Evolutionary conservation across 2,888 invertebrate genomes (phyloP).

Genomic region (Acrobasis consociella): DNA sequence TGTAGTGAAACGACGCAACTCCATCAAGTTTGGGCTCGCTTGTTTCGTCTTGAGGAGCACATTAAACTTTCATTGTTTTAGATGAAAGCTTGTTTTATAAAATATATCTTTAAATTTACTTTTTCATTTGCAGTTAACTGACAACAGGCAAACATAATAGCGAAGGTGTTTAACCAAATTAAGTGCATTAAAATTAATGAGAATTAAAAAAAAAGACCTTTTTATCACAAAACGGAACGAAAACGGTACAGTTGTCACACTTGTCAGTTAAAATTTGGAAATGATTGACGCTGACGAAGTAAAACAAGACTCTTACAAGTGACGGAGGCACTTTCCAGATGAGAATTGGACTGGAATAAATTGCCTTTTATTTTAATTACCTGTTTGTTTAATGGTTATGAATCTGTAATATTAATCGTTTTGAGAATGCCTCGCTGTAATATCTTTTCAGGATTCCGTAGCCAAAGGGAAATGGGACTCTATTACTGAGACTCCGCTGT

Average conservation of each 20-base stretch:
- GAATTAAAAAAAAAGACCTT: not conserved
- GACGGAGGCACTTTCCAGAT: not conserved
- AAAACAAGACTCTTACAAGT: slow-evolving; percentile 16
- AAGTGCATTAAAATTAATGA: not conserved
- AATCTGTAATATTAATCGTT: not conserved
- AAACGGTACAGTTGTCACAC: not conserved
- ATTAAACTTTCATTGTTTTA: too few species aligned
- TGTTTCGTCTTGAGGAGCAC: too few species aligned
- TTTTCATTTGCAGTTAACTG: too few species aligned
- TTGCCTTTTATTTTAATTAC: slow-evolving; percentile 10
- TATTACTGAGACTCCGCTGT: not conserved
- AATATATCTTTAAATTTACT: too few species aligned
- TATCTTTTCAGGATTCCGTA: not conserved
- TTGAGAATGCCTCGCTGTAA: not conserved
- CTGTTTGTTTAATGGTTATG: not conserved
- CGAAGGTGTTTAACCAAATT: not conserved
- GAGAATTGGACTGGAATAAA: slow-evolving; percentile 6
- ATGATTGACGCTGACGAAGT: slow-evolving; percentile 15
- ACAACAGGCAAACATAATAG: too few species aligned
- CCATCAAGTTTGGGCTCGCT: too few species aligned
- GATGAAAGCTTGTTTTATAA: too few species aligned
- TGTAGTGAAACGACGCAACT: too few species aligned
- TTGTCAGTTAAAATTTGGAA: slow-evolving; percentile 12
- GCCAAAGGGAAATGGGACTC: not conserved
- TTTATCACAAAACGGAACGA: not conserved